Conservation (phyloP, 2,113 vertebrate species). For the Apistogramma diplotaenia region DNA sequence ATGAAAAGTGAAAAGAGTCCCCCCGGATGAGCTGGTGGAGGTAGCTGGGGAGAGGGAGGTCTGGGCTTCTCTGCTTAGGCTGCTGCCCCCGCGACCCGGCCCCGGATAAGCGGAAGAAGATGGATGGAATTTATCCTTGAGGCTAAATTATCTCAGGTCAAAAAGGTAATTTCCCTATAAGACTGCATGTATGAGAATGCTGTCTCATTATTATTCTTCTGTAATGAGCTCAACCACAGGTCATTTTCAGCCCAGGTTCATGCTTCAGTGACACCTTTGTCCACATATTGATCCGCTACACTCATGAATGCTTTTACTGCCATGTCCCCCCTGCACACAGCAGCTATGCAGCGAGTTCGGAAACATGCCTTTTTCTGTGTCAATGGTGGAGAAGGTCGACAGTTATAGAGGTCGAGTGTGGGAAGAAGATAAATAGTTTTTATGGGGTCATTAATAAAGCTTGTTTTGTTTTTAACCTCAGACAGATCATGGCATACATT, state of each 20-base stretch:
- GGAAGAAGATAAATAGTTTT: background rate
- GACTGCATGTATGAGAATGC: background rate
- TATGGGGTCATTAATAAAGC: background rate
- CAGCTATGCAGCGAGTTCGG: background rate
- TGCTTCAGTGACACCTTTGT: constrained; percentile 26
- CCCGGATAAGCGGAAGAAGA: too few species aligned
- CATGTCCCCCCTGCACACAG: background rate
- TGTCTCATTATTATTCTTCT: background rate
- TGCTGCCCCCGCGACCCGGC: too few species aligned
- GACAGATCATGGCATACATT: background rate
- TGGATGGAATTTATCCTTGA: background rate
- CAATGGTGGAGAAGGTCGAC: background rate
- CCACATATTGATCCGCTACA: constrained; percentile 26
- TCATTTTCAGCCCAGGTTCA: constrained; percentile 10
- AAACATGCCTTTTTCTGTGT: background rate
- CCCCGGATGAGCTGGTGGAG: too few species aligned
- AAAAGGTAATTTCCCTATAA: background rate
- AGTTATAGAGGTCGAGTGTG: background rate
- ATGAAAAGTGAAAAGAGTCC: too few species aligned
- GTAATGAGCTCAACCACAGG: background rate
- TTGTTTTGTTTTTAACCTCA: background rate
- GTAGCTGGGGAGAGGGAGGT: too few species aligned
- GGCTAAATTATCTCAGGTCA: background rate
- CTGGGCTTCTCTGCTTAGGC: too few species aligned
- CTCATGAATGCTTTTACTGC: constrained; percentile 15